A percentile compares a stretch with the other conserved stretches of the same genome.
These are phyloP conservation scores for Acrocephalus arundinaceus DNA, from an alignment of 2,113 vertebrate species.

Conservation along the genomic window DNA sequence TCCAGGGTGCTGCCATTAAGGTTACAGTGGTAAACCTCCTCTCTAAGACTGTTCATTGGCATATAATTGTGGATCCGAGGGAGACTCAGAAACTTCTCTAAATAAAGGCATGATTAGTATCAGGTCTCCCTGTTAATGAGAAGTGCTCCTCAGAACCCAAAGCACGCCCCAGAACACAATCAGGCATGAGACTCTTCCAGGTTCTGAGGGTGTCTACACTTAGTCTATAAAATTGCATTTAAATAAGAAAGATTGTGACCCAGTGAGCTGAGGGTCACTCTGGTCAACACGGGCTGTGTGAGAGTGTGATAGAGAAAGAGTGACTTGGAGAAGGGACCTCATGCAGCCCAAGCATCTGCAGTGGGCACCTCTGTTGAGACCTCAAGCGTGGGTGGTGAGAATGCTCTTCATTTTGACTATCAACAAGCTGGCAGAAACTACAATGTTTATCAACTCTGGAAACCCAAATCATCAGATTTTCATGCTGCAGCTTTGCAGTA, in stretches of 20 bases:
- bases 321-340: not conserved
- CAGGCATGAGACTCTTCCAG: not conserved
- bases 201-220: not conserved
- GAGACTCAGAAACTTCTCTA: not conserved
- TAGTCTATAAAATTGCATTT: not conserved
- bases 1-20: not conserved
- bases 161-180: not conserved
- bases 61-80: not conserved
- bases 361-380: not conserved
- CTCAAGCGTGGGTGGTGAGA: accelerated
- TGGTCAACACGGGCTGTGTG: not conserved
- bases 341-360: not conserved
- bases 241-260: not conserved
- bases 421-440: not conserved
- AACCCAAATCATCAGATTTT: not conserved
- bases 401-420: not conserved
- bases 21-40: not conserved
- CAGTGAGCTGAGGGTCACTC: not conserved
- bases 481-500: not conserved
- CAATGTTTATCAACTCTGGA: not conserved
- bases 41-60: not conserved
- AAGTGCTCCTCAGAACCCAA: not conserved
- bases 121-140: not conserved
- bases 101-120: not conserved
- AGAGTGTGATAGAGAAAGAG: not conserved